These are phyloP conservation scores for Ailuropoda melanoleuca DNA, from an alignment of 2,113 vertebrate species.

Conservation along the genomic window DNA sequence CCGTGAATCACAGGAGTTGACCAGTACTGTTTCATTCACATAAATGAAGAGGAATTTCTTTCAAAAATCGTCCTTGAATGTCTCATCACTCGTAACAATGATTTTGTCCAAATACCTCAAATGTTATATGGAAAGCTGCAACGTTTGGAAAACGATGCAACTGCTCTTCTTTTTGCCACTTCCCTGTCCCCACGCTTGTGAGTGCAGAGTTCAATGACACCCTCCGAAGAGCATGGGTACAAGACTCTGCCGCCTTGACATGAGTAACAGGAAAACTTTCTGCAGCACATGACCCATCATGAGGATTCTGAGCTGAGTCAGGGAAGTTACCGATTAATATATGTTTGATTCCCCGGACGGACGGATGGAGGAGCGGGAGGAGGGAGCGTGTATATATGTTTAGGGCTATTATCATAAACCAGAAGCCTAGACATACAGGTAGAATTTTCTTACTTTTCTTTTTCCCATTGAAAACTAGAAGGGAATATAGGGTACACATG, in stretches of 20 bases:
- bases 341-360: neutral
- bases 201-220: neutral
- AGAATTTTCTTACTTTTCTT: neutral
- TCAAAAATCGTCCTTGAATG: neutral
- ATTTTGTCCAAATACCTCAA: neutral
- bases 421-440: neutral
- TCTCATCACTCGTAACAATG: neutral
- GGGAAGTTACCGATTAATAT: neutral
- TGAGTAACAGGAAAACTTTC: neutral
- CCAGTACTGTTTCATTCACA: neutral
- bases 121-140: neutral
- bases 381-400: neutral
- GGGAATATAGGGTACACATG: neutral
- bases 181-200: neutral
- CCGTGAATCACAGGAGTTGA: neutral
- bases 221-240: neutral
- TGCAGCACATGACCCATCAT: rapidly evolving
- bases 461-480: neutral
- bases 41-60: neutral
- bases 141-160: neutral
- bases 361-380: neutral
- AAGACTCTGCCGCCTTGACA: too few species aligned
- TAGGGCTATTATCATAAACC: neutral
- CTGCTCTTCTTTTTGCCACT: neutral
- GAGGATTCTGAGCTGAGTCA: neutral